Base-by-base conservation (phyloP, 2,888 invertebrate genomes). In the Cylindroiulus punctatus region DNA sequence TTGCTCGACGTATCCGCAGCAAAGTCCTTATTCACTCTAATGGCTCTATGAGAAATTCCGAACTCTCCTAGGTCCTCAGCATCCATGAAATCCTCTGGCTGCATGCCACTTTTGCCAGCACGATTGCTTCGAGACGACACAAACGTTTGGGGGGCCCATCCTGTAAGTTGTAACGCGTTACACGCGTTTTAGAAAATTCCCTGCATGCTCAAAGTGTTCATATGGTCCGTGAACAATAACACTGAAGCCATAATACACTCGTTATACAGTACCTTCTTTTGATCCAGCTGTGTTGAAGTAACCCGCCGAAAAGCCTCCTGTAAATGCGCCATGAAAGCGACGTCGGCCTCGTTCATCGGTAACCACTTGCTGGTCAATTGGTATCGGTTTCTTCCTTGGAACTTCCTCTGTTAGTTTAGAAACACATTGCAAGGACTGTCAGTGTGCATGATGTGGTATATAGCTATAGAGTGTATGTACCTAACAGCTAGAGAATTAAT, bases 271-370 rank as follows among this genome's bases (percentile, higher is more conserved):
- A 83, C 83, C 93, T 92, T 99, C 98, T 88, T 96, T 93, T 0
- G 98, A 96, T 0, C 98, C 99, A 30, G 99, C 99, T 0, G 97
- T 95, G 90, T 99, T 99, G 90, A 96, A 98, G 90, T 96, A 98
- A 0, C 99, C 99, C 0, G 99, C 99, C 19, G 98, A 97, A 91
- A 99, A 99, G 2, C 96, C 98, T 0, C 99, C 99, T 0, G 99
- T 99, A 90, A 99, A 99, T 0, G 99, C 99, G 10, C 99, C 99
- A 91, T 99, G 99, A 91, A 99, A 99, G 89, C 99, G 92, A 12
- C 97, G 93, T 87, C 96, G 93, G 0, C 98, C 99, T 90, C 96
- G 94, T 44, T 94, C 95, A 91, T 99, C 98, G 85, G 94, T 95
- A 0, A 96, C 98, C 89, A 95, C 94, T 91, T 98, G 97, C 89